Conservation (phyloP, 2,888 invertebrate genomes). For the Eurytoma californica region DNA sequence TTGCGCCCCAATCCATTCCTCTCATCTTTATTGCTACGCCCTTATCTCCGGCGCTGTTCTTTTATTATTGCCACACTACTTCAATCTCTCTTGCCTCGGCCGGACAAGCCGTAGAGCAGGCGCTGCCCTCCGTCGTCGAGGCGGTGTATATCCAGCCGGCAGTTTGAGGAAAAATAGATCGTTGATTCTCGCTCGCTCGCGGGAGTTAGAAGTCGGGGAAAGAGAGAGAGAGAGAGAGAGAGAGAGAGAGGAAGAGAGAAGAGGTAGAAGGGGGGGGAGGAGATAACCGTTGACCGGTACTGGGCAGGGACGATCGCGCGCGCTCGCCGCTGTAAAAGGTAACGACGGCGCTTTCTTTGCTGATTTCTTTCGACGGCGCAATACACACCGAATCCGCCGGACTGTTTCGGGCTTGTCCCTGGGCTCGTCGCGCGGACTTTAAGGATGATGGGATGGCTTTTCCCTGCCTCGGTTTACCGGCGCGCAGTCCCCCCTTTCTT, state of each 20-base stretch:
- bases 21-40: not conserved
- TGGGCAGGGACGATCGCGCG: slow-evolving; percentile 3
- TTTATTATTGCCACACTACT: not conserved
- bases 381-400: slow-evolving; percentile 26
- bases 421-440: not conserved
- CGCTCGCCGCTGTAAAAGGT: slow-evolving; percentile 43
- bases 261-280: too few relatives aligned
- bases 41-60: not conserved
- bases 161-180: slow-evolving; percentile 36
- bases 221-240: not conserved
- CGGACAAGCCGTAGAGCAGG: not conserved
- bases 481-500: not conserved
- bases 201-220: slow-evolving; percentile 11
- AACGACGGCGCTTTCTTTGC: slow-evolving; percentile 37
- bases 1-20: slow-evolving; percentile 18
- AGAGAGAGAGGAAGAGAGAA: not conserved
- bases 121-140: not conserved
- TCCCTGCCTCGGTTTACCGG: not conserved
- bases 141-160: slow-evolving; percentile 1
- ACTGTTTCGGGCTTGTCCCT: not conserved
- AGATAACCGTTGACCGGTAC: slow-evolving; percentile 30
- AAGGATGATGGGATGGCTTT: slow-evolving; percentile 34
- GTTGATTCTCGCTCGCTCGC: slow-evolving; percentile 12
- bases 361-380: slow-evolving; percentile 24
- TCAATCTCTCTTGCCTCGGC: slow-evolving; percentile 15